Base-by-base conservation (phyloP, 2,113 vertebrate genomes). In the Brachyhypopomus gauderio region DNA sequence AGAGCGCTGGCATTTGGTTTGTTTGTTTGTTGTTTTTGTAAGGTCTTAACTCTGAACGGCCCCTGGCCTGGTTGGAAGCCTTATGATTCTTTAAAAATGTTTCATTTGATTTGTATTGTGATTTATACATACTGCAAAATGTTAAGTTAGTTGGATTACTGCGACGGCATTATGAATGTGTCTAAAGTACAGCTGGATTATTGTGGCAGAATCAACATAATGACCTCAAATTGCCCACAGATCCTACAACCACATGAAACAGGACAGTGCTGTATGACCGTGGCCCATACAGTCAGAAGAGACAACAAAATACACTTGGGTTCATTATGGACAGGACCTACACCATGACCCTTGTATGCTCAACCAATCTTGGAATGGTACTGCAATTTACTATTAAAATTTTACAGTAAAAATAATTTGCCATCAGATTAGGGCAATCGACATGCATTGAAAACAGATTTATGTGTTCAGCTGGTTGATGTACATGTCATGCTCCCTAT, bases 121-220 rank as follows among this genome's bases (percentile, higher is more conserved):
- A 79, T 80, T 78, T 41, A 73, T 62, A 64, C 41, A 63, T 73
- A 55, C 19, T 11, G 63, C 63, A 81, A 38, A 79, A 79, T n/a
- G 56, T 27, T 60, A 66, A 38, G 72, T 78, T 77, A 80, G 52
- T 16, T 20, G 69, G 34, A 56, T 34, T 67, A 25, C 56, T 36
- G 25, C 70, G 75, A 79, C 60, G 41, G 72, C 48, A 16, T 80
- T 69, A 22, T 38, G 66, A 66, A 69, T 64, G 41, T 52, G 66
- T 87, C 55, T 75, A 78, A 59, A 79, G 83, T 82, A 79, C 19
- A 71, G 48, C 58, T 80, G 79, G 3, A 84, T 85, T 83, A 66
- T 72, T 72, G 25, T 36, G 22, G 67, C 19, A 82, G 48, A 83
- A 79, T 67, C 86, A 84, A 76, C 36, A 78, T 72, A 23, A 63